phyloP scores from a whole-genome alignment of 53 echinoderm and acorn worm species.

The Zoroaster sp. region DNA sequence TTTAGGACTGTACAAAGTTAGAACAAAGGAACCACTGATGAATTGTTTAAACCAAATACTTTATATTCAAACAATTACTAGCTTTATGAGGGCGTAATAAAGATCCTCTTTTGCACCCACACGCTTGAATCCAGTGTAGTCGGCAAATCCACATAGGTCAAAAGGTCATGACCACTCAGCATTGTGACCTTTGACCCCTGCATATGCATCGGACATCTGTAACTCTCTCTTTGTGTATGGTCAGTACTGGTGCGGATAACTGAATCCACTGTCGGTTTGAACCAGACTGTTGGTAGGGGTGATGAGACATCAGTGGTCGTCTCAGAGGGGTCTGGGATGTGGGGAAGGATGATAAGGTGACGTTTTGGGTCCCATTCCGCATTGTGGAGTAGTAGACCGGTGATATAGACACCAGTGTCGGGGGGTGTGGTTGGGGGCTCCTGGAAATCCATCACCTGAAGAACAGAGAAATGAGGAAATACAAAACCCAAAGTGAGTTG shows the following conservation, averaged over 20 bases:
- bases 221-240: background rate
- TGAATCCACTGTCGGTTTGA: slow-evolving; percentile 63
- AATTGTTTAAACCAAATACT: background rate
- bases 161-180: slow-evolving; percentile 8
- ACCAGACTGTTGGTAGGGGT: slow-evolving; percentile 69
- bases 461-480: background rate
- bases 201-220: slow-evolving; percentile 52
- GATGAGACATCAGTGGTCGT: background rate
- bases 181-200: slow-evolving; percentile 37
- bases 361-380: slow-evolving; percentile 70
- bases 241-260: background rate
- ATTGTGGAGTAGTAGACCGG: slow-evolving; percentile 76
- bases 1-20: background rate
- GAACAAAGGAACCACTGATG: background rate
- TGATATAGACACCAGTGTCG: slow-evolving; percentile 71
- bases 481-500: background rate
- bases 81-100: slow-evolving; percentile 26
- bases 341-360: slow-evolving; percentile 41
- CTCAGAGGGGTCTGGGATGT: slow-evolving; percentile 2
- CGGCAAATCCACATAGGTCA: slow-evolving; percentile 65
- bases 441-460: slow-evolving; percentile 58
- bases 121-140: slow-evolving; percentile 60
- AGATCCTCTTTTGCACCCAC: slow-evolving; percentile 75
- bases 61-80: no score
- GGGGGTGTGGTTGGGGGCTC: slow-evolving; percentile 58